Evolutionary conservation across 2,113 vertebrate genomes (phyloP).

Genomic region (Myrmecophaga tridactyla): DNA sequence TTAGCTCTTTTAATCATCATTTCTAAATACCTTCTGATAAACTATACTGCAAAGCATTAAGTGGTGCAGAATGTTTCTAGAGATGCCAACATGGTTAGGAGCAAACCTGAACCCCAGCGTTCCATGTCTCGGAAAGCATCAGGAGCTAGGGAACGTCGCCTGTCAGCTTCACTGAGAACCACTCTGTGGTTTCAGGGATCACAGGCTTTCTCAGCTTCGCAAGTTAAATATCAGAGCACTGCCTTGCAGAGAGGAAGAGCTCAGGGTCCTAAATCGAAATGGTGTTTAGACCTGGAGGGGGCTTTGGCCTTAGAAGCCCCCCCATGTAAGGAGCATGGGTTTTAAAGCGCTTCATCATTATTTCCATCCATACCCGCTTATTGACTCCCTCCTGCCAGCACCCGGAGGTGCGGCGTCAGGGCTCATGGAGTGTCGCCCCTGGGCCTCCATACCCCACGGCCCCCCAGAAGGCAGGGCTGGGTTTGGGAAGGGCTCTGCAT

Average conservation of each 20-base stretch:
- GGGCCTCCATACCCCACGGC: accelerated
- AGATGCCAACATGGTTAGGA: background rate
- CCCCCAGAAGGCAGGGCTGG: background rate
- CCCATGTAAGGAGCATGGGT: background rate
- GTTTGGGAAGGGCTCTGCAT: too few relatives aligned
- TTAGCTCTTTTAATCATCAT: background rate
- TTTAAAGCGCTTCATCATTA: accelerated
- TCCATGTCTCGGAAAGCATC: accelerated
- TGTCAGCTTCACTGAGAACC: accelerated
- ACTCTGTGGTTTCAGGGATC: background rate
- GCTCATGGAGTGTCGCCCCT: too few relatives aligned
- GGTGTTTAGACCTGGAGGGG: background rate
- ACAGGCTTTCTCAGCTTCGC: accelerated
- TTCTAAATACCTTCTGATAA: background rate
- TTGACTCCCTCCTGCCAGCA: accelerated
- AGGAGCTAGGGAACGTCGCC: accelerated
- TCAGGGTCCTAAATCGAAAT: background rate
- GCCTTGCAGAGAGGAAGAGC: background rate
- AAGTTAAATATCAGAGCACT: background rate
- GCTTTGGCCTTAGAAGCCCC: accelerated
- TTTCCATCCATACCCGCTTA: background rate
- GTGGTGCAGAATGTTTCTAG: accelerated
- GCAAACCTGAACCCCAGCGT: background rate
- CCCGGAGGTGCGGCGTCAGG: too few relatives aligned
- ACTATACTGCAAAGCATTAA: background rate